Percentiles rank a stretch among this genome's conserved stretches.
Evolutionary conservation across 2,888 invertebrate genomes (phyloP).

Genomic region (Tipula vernalis): DNA sequence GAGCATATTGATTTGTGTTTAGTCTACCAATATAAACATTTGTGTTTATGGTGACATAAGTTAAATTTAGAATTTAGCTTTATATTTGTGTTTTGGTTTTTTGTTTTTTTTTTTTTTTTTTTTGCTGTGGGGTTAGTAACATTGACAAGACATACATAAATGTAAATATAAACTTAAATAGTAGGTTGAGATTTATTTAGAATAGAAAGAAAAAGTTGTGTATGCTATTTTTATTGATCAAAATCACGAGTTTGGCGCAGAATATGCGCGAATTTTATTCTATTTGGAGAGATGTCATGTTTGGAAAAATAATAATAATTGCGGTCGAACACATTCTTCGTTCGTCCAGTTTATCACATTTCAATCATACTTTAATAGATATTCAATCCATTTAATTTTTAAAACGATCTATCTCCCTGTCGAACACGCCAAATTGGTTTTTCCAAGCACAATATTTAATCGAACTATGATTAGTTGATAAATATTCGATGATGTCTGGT

Average conservation of each 20-base stretch:
- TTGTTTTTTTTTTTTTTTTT: background rate
- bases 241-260: background rate
- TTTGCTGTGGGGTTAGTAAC: background rate
- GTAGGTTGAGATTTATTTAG: background rate
- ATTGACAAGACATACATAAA: background rate
- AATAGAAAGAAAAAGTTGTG: background rate
- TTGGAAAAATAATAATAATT: background rate
- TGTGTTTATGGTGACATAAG: background rate
- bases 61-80: background rate
- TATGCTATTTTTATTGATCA: background rate
- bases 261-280: background rate
- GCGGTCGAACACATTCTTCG: background rate
- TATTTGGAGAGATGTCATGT: background rate
- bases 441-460: background rate
- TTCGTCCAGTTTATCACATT: background rate
- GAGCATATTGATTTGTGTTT: background rate
- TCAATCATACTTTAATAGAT: background rate
- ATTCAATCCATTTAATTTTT: background rate
- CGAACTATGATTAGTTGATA: background rate
- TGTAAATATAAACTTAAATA: background rate
- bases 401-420: background rate
- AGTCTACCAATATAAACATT: background rate
- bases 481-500: background rate
- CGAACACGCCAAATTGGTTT: background rate
- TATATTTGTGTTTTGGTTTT: background rate